Evolutionary conservation across 2,797 vertebrate species (phyloP), one percentile per base, ranked within the genome.

Genomic region (Chaetodon trifasciatus): DNA sequence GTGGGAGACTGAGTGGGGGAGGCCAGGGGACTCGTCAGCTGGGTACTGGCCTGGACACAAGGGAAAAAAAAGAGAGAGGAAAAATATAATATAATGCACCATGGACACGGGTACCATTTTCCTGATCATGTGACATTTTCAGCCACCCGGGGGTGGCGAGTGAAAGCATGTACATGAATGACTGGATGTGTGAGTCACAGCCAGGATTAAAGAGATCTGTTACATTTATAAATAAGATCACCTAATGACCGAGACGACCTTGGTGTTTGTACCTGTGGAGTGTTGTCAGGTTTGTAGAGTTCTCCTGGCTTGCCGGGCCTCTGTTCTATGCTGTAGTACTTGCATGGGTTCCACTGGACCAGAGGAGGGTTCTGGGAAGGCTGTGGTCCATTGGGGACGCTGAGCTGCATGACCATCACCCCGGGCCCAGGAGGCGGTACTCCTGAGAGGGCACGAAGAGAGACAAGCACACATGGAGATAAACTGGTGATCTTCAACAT

Each of bases 271-370:
- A 98, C 98, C 97, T 99, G 97, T 89, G 96, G 95, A 84, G 92
- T 94, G 90, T 93, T 95, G 76, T 99, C 97, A 17, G 97, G 93
- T 90, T 89, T 97, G 94, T 97, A 98, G 83, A 99, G 96, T 68
- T 97, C 97, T 84, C 96, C 97, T 42, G 97, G 96, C 82, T 99
- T 99, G 95, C 96, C 96, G 66, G 97, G 95, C 86, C 97, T 95
- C 89, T 99, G 98, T 88, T 99, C 98, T 92, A 99, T 94, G 87
- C 97, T 97, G 93, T 98, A 99, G 93, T 99, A 99, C 93, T 99
- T 99, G 96, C 98, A 99, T 73, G 98, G 97, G 93, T 97, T 99
- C 98, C 98, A 99, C 86, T 99, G 98, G 81, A 98, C 97, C 95
- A 99, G 94, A 3, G 97, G 95, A 67, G 98, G 96, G 64, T 97